Percentiles rank a stretch among this genome's conserved stretches.
Conservation (phyloP, 2,113 vertebrate genomes). For the Vidua chalybeata region DNA sequence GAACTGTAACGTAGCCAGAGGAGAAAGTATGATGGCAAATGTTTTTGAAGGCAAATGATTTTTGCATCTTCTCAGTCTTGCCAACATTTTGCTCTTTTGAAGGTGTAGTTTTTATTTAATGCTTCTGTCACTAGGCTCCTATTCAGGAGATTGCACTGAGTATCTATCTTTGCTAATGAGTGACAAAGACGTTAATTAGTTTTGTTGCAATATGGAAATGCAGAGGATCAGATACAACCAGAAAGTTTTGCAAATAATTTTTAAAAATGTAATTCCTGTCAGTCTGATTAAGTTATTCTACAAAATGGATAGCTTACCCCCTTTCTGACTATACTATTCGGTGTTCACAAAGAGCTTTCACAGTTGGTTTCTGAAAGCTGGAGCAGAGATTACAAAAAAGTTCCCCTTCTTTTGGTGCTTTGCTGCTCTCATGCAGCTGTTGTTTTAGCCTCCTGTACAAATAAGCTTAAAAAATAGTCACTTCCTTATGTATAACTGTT, state of each 20-base stretch:
- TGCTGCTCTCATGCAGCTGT: constrained; percentile 47
- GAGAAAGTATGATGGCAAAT: background rate
- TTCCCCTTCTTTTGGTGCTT: background rate
- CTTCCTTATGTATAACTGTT: constrained; percentile 36
- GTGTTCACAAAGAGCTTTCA: background rate
- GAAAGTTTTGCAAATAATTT: background rate
- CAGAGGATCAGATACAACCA: background rate
- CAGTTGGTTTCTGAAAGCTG: background rate
- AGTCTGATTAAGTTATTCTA: background rate
- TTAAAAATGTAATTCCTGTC: background rate
- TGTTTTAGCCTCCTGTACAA: constrained; percentile 47
- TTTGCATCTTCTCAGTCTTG: background rate
- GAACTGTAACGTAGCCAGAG: background rate
- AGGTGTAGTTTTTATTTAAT: background rate
- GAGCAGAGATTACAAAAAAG: background rate
- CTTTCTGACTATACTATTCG: background rate
- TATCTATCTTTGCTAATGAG: background rate
- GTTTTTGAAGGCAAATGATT: background rate
- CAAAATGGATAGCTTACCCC: background rate
- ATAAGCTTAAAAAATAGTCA: constrained; percentile 49
- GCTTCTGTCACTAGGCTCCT: background rate
- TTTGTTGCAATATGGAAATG: background rate
- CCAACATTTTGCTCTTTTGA: background rate
- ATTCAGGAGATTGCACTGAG: background rate
- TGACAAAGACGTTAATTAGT: background rate